These are phyloP conservation scores for Lota lota DNA, from an alignment of 2,113 vertebrate species.

Conservation along the genomic window DNA sequence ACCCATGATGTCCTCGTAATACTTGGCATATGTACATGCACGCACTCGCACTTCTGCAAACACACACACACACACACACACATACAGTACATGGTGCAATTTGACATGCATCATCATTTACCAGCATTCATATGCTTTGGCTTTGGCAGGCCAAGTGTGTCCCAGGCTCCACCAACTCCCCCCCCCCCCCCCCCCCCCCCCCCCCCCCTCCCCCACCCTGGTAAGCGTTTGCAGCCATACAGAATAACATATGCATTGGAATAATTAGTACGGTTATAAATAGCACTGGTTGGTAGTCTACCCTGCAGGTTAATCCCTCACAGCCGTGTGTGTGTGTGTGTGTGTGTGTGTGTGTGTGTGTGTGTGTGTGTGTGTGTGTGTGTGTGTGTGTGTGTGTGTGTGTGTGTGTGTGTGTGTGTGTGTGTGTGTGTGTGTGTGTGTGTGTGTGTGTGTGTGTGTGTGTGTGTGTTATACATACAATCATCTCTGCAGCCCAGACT, in stretches of 20 bases:
- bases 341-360: background rate
- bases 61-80: no score
- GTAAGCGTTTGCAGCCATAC: conserved; percentile 28
- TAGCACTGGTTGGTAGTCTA: conserved; percentile 45
- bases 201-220: background rate
- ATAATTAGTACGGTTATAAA: conserved; percentile 67
- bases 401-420: background rate
- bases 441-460: background rate
- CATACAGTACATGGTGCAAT: no score
- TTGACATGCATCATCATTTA: background rate
- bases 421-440: background rate
- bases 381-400: background rate
- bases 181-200: conserved; percentile 8
- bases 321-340: conserved; percentile 1
- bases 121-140: conserved; percentile 1
- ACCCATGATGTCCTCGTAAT: no score
- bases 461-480: background rate
- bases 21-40: no score
- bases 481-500: background rate
- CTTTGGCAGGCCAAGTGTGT: background rate
- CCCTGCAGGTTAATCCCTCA: conserved; percentile 51
- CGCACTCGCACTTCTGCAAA: no score
- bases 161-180: conserved; percentile 18
- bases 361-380: background rate
- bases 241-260: conserved; percentile 65